Percentiles rank a stretch among this genome's conserved stretches.
These are phyloP conservation scores for Thermophis baileyi DNA, from an alignment of 2,113 vertebrate genomes.

Conservation along the genomic window DNA sequence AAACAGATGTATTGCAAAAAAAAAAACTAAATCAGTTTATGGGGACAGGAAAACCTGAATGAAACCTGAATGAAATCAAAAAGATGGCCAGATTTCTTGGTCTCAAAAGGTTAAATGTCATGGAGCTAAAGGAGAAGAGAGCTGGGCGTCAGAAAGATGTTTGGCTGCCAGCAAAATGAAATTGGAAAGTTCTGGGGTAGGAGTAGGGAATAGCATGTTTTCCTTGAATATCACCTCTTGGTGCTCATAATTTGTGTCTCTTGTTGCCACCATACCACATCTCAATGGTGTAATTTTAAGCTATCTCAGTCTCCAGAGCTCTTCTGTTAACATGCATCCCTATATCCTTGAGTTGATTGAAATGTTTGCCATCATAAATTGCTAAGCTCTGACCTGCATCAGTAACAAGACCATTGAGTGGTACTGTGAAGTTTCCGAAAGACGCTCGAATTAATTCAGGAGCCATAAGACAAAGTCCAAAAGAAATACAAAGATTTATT, in stretches of 20 bases:
- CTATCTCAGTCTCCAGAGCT: background rate
- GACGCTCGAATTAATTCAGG: too few species aligned
- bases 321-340: background rate
- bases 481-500: too few species aligned
- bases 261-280: background rate
- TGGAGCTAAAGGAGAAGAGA: background rate
- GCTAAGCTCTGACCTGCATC: background rate
- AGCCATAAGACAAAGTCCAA: too few species aligned
- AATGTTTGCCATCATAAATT: background rate
- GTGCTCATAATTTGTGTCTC: too few species aligned
- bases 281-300: background rate
- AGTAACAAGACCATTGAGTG: background rate
- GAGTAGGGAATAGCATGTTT: background rate
- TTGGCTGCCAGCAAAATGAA: background rate
- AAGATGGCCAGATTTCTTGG: background rate
- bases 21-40: too few species aligned
- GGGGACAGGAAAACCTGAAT: background rate
- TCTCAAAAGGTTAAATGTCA: background rate
- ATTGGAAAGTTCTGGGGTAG: background rate
- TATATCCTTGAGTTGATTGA: background rate
- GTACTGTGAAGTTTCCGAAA: too few species aligned
- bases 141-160: background rate
- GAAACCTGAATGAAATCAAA: conserved; percentile 5
- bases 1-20: background rate
- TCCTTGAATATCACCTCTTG: background rate